Evolutionary conservation across 2,888 invertebrate species (phyloP).

Genomic region (Drymonia ruficornis): DNA sequence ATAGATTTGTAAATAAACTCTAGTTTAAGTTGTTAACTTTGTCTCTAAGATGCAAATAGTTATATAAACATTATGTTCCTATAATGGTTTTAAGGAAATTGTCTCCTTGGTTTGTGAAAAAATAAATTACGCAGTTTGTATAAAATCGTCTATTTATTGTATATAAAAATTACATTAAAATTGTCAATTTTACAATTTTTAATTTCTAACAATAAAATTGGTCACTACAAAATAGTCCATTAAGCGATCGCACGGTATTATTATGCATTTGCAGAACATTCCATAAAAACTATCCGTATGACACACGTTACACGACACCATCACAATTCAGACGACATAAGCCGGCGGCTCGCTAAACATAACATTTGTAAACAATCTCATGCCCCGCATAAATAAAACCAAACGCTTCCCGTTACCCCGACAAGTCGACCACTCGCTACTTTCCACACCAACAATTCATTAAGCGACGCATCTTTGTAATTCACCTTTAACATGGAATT

Average conservation of each 20-base stretch:
- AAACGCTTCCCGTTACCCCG: constrained; percentile 14
- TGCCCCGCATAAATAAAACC: constrained; percentile 40
- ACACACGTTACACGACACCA: constrained; percentile 44
- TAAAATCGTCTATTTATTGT: constrained; percentile 84
- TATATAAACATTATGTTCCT: constrained; percentile 55
- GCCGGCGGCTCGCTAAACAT: constrained; percentile 40
- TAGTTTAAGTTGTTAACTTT: constrained; percentile 35
- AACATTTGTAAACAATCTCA: constrained; percentile 28
- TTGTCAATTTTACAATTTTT: constrained; percentile 82
- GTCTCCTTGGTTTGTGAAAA: constrained; percentile 49
- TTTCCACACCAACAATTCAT: constrained; percentile 17
- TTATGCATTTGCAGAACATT: constrained; percentile 72
- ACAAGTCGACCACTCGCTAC: constrained; percentile 15
- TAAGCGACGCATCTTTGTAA: constrained; percentile 13
- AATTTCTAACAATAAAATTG: constrained; percentile 80
- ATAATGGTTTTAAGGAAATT: constrained; percentile 46
- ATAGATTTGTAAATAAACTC: constrained; percentile 54
- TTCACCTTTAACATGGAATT: constrained; percentile 28
- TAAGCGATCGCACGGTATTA: constrained; percentile 78
- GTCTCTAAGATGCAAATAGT: constrained; percentile 33
- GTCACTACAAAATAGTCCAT: constrained; percentile 84
- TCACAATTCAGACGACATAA: constrained; percentile 41
- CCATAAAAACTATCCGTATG: constrained; percentile 51
- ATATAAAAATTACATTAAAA: constrained; percentile 85
- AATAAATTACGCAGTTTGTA: constrained; percentile 72